These are phyloP conservation scores for Callaeas wilsoni DNA, from an alignment of 2,113 vertebrate genomes.

Conservation along the genomic window DNA sequence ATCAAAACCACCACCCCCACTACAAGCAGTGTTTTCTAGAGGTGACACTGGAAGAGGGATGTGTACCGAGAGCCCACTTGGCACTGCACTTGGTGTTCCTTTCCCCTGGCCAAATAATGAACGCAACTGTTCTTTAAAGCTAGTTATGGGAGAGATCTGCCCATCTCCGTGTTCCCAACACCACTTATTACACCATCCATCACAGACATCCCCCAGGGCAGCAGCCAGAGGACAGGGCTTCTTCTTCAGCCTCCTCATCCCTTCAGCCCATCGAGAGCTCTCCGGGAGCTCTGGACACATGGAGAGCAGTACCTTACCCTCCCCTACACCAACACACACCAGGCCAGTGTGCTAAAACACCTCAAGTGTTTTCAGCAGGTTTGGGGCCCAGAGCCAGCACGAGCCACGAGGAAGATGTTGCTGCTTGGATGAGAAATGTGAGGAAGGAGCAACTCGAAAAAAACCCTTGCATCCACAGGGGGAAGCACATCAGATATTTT, in stretches of 20 bases:
- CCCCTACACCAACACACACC: neutral
- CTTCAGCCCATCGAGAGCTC: neutral
- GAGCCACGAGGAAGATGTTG: neutral
- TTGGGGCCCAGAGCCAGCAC: neutral
- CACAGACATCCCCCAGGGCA: neutral
- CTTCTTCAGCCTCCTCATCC: neutral
- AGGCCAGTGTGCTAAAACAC: neutral
- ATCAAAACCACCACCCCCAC: neutral
- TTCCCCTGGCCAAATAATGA: neutral
- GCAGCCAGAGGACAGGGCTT: neutral
- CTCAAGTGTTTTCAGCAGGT: neutral
- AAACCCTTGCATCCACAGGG: accelerated
- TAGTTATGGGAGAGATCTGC: neutral
- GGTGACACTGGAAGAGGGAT: neutral
- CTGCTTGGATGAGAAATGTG: neutral
- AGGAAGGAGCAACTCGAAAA: neutral
- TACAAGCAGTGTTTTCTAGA: neutral
- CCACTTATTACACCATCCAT: neutral
- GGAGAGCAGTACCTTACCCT: neutral
- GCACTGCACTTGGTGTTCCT: neutral
- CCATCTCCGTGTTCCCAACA: neutral
- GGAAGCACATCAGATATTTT: neutral
- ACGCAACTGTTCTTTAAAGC: neutral
- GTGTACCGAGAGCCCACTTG: neutral
- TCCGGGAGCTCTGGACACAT: neutral